Percentiles rank a stretch among this genome's conserved stretches.
phyloP scores from a whole-genome alignment of 2,797 vertebrate species.

The Phoxinus dragarum region DNA sequence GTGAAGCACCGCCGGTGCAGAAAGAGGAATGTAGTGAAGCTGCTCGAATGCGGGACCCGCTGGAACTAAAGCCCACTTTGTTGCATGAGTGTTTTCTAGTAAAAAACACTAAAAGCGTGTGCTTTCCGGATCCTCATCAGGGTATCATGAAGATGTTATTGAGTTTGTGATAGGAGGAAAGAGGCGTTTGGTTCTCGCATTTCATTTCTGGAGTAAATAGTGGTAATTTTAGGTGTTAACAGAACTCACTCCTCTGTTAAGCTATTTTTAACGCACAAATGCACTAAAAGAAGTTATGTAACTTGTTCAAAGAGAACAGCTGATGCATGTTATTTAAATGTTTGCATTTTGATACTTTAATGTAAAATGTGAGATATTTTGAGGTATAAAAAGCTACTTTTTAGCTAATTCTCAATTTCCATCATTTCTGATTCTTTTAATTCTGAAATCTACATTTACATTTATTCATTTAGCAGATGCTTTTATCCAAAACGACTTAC shows the following conservation, averaged over 20 bases:
- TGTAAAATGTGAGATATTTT: background rate
- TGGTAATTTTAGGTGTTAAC: background rate
- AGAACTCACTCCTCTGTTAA: background rate
- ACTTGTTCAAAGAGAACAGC: background rate
- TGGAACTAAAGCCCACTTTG: background rate
- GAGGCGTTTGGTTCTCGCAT: background rate
- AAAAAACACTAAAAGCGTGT: background rate
- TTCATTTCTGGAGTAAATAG: background rate
- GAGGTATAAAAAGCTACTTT: no score
- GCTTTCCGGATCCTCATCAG: constrained; percentile 1
- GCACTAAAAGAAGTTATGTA: background rate
- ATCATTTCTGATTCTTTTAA: no score
- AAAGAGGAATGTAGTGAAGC: constrained; percentile 44
- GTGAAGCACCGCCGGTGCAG: constrained; percentile 15
- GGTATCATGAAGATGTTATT: background rate
- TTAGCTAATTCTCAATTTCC: no score
- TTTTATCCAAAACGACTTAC: no score
- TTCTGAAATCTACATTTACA: no score
- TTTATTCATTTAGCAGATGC: no score
- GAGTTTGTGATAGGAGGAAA: background rate
- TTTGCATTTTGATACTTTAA: background rate
- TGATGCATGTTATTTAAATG: background rate
- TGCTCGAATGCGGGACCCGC: constrained; percentile 56
- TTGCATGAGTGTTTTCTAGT: background rate
- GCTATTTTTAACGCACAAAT: background rate